These are phyloP conservation scores for Acholoe squamosa DNA, from an alignment of 2,888 invertebrate genomes.

Conservation along the genomic window DNA sequence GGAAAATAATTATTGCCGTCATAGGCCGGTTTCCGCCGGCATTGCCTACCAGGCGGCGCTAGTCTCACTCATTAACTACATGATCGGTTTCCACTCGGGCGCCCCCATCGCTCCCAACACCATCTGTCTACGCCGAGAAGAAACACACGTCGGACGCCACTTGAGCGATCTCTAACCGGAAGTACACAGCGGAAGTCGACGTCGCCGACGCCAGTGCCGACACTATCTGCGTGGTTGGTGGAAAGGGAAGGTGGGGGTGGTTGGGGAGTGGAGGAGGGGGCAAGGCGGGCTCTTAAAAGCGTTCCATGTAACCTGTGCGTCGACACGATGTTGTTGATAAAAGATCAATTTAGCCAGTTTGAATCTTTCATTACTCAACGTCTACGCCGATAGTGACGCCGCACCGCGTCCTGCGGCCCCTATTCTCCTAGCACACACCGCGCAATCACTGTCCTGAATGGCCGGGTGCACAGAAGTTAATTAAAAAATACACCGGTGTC, in stretches of 20 bases:
- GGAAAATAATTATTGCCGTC: slow-evolving; percentile 50
- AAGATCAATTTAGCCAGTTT: slow-evolving; percentile 59
- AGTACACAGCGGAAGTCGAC: slow-evolving; percentile 31
- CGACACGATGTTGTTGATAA: slow-evolving; percentile 54
- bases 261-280: not conserved
- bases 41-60: not conserved
- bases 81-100: slow-evolving; percentile 34
- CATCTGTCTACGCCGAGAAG: slow-evolving; percentile 42
- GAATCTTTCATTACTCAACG: slow-evolving; percentile 57
- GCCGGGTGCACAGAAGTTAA: slow-evolving; percentile 46
- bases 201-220: slow-evolving; percentile 30
- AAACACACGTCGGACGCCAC: slow-evolving; percentile 49
- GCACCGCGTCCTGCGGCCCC: not conserved
- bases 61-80: slow-evolving; percentile 15
- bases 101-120: slow-evolving; percentile 7
- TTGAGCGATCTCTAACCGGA: slow-evolving; percentile 49
- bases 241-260: not conserved
- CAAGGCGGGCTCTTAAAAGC: slow-evolving; percentile 14
- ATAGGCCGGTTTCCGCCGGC: not conserved
- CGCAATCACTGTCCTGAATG: slow-evolving; percentile 8
- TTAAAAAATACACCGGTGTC: slow-evolving; percentile 56
- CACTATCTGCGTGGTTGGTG: not conserved
- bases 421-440: not conserved
- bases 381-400: not conserved
- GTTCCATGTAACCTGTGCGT: slow-evolving; percentile 50